Evolutionary conservation across 2,888 invertebrate genomes (phyloP).

Genomic region (Macrophya alboannulata): DNA sequence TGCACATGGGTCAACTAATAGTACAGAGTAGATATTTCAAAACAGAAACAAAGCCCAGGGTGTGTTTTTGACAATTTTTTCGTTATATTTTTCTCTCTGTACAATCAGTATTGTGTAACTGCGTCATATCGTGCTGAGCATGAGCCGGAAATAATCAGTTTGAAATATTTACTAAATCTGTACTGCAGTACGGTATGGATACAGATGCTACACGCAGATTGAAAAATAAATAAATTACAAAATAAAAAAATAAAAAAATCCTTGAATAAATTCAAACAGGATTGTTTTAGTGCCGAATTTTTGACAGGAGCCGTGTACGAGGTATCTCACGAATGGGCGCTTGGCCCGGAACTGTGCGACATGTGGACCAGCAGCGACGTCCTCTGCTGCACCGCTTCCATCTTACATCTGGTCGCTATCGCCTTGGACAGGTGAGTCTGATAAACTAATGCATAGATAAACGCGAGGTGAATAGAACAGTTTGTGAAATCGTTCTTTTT

Average conservation of each 20-base stretch:
- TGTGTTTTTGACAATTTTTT: background rate
- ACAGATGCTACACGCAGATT: background rate
- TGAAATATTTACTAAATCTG: background rate
- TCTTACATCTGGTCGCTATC: constrained; percentile 91
- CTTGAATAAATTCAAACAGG: constrained; percentile 40
- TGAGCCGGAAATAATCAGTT: background rate
- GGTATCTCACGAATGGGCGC: constrained; percentile 90
- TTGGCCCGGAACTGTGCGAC: constrained; percentile 94
- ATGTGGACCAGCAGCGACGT: constrained; percentile 97
- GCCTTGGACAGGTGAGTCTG: constrained; percentile 88
- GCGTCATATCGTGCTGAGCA: background rate
- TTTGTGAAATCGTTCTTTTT: too few relatives aligned
- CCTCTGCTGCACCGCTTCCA: constrained; percentile 93
- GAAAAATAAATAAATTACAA: background rate
- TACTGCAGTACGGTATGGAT: background rate
- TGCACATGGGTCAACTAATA: background rate
- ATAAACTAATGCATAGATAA: background rate
- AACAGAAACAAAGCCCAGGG: background rate
- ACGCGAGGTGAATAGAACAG: background rate
- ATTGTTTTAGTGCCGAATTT: constrained; percentile 69
- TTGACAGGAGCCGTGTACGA: constrained; percentile 87
- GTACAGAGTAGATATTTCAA: background rate
- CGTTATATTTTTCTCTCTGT: background rate
- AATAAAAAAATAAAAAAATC: background rate
- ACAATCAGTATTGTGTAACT: background rate